Base-by-base conservation (phyloP, 2,888 invertebrate species). In the Thera britannica region DNA sequence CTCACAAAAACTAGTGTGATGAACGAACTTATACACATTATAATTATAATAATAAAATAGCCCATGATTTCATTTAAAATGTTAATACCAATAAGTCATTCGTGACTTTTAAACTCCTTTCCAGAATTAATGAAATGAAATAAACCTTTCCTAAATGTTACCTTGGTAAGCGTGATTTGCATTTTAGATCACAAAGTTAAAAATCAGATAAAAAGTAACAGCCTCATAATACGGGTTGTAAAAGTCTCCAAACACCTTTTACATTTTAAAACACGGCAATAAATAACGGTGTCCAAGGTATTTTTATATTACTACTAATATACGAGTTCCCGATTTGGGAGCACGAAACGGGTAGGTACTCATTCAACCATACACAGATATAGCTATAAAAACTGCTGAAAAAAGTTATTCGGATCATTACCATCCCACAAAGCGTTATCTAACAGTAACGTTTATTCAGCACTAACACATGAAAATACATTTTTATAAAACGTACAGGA, bases 121-220 rank as follows among this genome's bases (percentile, higher is more conserved):
- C 8, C 44, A 51, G n/a, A 61, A 83, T 80, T 80, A 83, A 83
- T 80, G 59, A 67, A 83, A 80, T 75, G 77, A 82, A 82, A 81
- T 76, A 79, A 78, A 79, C 77, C 78, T 76, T 69, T 77, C 72
- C 70, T 68, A 34, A 58, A 55, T 65, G 63, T 67, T 67, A 72
- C 74, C 71, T 72, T 67, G 73, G 65, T 66, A 70, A 77, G 77
- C 78, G 79, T 83, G 77, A 85, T 86, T 86, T 84, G 78, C 81
- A 86, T 85, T 83, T 79, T 77, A 77, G 79, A 85, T 85, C 83
- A 64, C 62, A 72, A 69, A 65, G 65, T 65, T 62, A 62, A 69
- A 69, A 69, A 63, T 62, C 65, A 52, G 69, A 69, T 69, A 66
- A 65, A 64, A 69, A 63, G 65, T 66, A 69, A 69, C 52, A 59